Evolutionary conservation across 2,888 invertebrate species (phyloP), one percentile per base, ranked within the genome.

Genomic region (Phyllotreta striolata): DNA sequence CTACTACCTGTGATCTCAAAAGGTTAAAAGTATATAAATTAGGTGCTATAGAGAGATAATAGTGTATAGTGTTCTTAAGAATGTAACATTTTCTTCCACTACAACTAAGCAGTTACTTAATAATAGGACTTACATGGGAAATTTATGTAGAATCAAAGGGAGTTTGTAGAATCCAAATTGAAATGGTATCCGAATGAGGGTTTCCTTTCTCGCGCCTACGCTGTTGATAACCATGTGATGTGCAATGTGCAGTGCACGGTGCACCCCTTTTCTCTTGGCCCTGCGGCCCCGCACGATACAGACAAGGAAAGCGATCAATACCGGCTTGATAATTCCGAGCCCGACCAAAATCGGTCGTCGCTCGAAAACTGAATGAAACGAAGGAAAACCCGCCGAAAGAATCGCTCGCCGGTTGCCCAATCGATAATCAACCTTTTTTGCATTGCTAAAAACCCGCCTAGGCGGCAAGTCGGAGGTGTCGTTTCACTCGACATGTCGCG

Each of bases 381-480:
- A 13, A 49, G n/a, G 6, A 35, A 49, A 49, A 49, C 49, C n/a
- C 34, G n/a, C 35, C 9, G 10, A 49, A 35, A 49, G 24, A 24
- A 24, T 24, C 24, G 24, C 24, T 24, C 24, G 24, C 24, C 4
- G 24, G 24, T 24, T 24, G 4, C 24, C 24, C 24, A 24, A 24
- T 24, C 24, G 24, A 24, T 24, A 24, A 24, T 24, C 44, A 46
- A 56, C 51, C 55, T 40, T 56, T 37, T 37, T 38, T 47, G 8
- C 59, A 59, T 63, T 56, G 46, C 55, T 64, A 46, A 59, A 67
- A 63, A 63, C 58, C 41, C 55, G 61, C 62, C 66, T 67, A 66
- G 55, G 65, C 64, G 63, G 49, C 10, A 55, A 51, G 46, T 60
- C 64, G 66, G 63, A 69, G 69, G 69, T 69, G 67, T 70, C 66